Base-by-base conservation (phyloP, 2,113 vertebrate species). In the Columbina picui region DNA sequence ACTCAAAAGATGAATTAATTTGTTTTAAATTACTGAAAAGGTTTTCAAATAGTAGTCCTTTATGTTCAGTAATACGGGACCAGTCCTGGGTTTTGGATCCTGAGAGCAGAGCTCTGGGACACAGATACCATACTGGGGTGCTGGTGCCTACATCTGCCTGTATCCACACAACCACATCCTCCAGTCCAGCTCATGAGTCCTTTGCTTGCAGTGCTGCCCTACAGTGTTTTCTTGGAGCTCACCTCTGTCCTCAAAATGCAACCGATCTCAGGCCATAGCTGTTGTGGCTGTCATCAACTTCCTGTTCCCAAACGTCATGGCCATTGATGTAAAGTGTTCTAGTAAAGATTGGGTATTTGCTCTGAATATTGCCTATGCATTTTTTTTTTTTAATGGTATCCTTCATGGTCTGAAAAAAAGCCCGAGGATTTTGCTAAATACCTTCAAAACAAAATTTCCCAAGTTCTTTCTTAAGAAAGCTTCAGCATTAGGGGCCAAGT, bases 161-260 rank as follows among this genome's bases (percentile, higher is more conserved):
- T 12, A 36, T 9, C 32, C 30, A 25, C 7, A 39, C 27, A 38
- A 7, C 11, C 10, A 4, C 30, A 26, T 18, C 17, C 26, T 80
- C 49, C 41, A 57, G 32, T 13, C 19, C 9, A 5, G 7, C 7
- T 73, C 13, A 4, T 0, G 0, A 18, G 5, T 23, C 19, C 10
- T 61, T 17, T 21, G 4, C 34, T 69, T 26, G 13, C 25, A 75
- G 12, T 12, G 11, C 6, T 4, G 1, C 17, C 47, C 16, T n/a
- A 34, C 4, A 53, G 10, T 3, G 2, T 45, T 63, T 73, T 23
- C 32, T 21, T 52, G n/a, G 27, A 47, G 29, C 4, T 90, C 49
- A 13, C 2, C 7, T 45, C 56, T 13, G 20, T 25, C 23, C 25
- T 88, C 17, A 32, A 60, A 81, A 65, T 3, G 3, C 26, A 67